phyloP scores from a whole-genome alignment of 2,113 vertebrate genomes.

The Centrocercus urophasianus region DNA sequence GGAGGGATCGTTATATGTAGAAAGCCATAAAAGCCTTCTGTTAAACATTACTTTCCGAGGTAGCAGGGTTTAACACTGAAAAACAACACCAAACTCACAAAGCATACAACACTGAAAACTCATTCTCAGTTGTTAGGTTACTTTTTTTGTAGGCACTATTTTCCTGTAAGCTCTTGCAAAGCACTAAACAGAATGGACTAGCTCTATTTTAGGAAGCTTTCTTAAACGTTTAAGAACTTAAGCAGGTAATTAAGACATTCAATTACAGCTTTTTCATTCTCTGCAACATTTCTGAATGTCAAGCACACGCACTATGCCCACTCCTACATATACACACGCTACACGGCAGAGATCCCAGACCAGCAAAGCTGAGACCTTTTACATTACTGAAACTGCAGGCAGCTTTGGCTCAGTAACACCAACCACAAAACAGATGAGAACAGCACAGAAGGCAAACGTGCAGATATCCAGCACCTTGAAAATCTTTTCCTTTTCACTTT shows the following conservation, averaged over 20 bases:
- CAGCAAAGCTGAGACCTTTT: neutral
- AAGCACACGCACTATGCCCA: neutral
- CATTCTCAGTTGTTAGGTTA: neutral
- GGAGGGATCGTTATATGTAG: neutral
- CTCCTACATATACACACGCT: fast-evolving
- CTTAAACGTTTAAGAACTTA: neutral
- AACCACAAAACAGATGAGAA: neutral
- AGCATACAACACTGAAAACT: neutral
- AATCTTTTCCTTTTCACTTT: neutral
- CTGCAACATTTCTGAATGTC: slow-evolving; percentile 9
- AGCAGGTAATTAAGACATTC: slow-evolving; percentile 47
- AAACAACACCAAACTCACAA: neutral
- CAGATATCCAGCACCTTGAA: neutral
- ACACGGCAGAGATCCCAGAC: neutral
- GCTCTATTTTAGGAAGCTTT: slow-evolving; percentile 24
- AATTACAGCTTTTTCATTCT: slow-evolving; percentile 19
- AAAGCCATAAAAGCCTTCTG: slow-evolving; percentile 27
- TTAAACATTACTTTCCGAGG: slow-evolving; percentile 46
- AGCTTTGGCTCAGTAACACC: neutral
- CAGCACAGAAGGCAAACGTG: neutral
- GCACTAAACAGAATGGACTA: neutral
- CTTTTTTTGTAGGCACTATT: neutral
- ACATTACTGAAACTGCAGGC: fast-evolving
- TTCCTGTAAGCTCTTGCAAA: neutral
- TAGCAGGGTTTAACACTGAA: neutral